Conservation (phyloP, 1,140 invertebrate genomes). For the Drusus annulatus region DNA sequence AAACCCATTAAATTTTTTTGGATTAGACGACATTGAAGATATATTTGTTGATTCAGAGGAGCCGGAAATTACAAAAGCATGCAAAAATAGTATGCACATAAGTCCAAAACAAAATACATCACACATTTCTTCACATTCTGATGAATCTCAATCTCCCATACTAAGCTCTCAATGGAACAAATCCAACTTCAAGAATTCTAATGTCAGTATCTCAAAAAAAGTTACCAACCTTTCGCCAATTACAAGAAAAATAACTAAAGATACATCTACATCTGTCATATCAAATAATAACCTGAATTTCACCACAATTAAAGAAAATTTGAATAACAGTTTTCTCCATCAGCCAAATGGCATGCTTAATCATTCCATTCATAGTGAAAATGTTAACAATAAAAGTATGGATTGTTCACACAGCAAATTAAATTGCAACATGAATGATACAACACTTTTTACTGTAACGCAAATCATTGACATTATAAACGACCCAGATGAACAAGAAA, state of each 20-base stretch:
- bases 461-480: slow-evolving; percentile 51
- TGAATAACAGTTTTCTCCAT: not conserved
- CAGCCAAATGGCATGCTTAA: not conserved
- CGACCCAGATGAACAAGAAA: not conserved
- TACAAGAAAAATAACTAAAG: not conserved
- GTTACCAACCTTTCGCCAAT: not conserved
- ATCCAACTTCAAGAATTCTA: slow-evolving; percentile 2
- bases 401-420: not conserved
- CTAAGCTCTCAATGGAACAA: slow-evolving; percentile 37
- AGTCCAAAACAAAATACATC: slow-evolving; percentile 8
- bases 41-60: slow-evolving; percentile 64
- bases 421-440: slow-evolving; percentile 25
- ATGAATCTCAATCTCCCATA: slow-evolving; percentile 45
- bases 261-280: not conserved
- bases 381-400: slow-evolving; percentile 6
- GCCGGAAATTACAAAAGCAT: slow-evolving; percentile 32
- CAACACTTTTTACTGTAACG: slow-evolving; percentile 39
- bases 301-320: not conserved
- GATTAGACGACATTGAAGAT: slow-evolving; percentile 66
- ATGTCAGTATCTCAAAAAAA: not conserved
- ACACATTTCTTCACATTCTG: not conserved
- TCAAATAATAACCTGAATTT: not conserved
- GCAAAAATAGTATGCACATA: not conserved
- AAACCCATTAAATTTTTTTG: slow-evolving; percentile 65
- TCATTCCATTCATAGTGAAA: not conserved